A percentile compares a stretch with the other conserved stretches of the same genome.
Evolutionary conservation across 2,797 vertebrate species (phyloP).

Genomic region (Falco peregrinus): DNA sequence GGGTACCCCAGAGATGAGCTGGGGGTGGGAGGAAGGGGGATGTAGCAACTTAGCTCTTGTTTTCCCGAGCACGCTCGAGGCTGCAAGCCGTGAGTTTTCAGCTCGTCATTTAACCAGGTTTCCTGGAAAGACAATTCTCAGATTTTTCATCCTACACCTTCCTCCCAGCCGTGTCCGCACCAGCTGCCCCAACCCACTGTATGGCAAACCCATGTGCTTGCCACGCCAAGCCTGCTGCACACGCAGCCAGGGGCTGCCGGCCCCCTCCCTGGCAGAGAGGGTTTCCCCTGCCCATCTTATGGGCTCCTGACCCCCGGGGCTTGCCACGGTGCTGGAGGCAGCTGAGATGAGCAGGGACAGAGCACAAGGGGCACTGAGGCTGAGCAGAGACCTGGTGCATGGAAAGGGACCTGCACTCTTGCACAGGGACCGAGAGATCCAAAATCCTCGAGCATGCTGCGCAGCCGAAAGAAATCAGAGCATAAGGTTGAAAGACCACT

Average conservation of each 20-base stretch:
- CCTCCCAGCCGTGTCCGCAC: background rate
- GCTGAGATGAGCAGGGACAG: background rate
- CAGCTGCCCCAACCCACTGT: background rate
- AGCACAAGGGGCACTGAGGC: accelerated
- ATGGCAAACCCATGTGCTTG: background rate
- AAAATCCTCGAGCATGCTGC: accelerated
- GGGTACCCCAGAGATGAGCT: background rate
- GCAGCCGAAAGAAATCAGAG: background rate
- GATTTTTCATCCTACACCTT: slow-evolving; percentile 47
- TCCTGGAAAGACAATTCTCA: slow-evolving; percentile 40
- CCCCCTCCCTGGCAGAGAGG: background rate
- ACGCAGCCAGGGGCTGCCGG: background rate
- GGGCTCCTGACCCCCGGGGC: accelerated
- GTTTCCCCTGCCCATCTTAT: background rate
- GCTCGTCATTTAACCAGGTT: background rate
- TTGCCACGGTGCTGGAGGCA: background rate
- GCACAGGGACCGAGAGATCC: accelerated
- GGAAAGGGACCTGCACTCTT: background rate
- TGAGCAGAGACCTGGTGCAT: background rate
- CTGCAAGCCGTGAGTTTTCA: background rate
- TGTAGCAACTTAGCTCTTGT: slow-evolving; percentile 17
- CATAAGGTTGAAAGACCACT: background rate
- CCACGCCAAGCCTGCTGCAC: too few species aligned
- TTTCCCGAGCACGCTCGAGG: background rate
- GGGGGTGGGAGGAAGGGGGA: slow-evolving; percentile 35